phyloP scores from a whole-genome alignment of 2,797 vertebrate genomes.

The Cossypha dichroa region DNA sequence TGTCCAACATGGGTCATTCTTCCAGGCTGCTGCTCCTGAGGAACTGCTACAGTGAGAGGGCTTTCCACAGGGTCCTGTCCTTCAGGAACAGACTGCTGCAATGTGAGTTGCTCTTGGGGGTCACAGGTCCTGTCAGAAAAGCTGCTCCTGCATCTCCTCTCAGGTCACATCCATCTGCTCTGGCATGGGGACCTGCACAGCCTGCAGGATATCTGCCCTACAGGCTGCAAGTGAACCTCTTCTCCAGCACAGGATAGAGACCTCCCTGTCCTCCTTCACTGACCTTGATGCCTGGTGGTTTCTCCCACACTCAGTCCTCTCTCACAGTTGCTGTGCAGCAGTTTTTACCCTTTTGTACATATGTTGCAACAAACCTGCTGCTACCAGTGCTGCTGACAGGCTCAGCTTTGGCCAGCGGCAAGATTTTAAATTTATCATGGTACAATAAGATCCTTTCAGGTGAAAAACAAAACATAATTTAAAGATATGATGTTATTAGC shows the following conservation, averaged over 20 bases:
- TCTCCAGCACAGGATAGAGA: background rate
- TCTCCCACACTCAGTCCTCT: background rate
- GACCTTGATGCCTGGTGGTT: background rate
- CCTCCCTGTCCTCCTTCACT: background rate
- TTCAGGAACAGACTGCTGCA: background rate
- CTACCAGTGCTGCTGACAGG: background rate
- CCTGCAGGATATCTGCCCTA: background rate
- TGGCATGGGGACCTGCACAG: background rate
- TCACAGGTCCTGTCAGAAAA: background rate
- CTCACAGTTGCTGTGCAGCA: background rate
- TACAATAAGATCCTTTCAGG: background rate
- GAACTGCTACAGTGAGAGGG: background rate
- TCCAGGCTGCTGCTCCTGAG: background rate
- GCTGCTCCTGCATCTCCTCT: background rate
- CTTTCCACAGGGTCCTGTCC: background rate
- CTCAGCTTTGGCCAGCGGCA: background rate
- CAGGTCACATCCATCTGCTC: background rate
- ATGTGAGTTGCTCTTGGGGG: rapidly evolving
- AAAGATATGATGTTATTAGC: background rate
- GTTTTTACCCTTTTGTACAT: background rate
- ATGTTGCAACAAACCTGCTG: background rate
- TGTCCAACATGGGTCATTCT: background rate
- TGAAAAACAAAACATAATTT: background rate
- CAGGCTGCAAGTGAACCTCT: background rate
- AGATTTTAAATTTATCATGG: background rate